Base-by-base conservation (phyloP, 1,140 invertebrate species). In the Arctopsyche grandis region DNA sequence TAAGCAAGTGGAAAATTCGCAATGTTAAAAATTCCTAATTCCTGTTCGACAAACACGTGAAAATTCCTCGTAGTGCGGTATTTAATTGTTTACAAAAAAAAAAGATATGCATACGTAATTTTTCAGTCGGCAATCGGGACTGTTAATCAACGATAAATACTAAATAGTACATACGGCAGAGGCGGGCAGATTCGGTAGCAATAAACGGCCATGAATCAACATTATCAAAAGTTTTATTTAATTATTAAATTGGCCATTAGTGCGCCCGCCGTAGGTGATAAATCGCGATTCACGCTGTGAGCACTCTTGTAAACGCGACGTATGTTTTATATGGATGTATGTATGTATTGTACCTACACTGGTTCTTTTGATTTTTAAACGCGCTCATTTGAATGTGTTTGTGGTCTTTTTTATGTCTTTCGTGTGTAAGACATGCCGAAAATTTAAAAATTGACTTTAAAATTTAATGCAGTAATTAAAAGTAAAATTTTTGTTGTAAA, bases 241-340 rank as follows among this genome's bases (percentile, higher is more conserved):
- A 66, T 66, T 66, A 66, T 66, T 24, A 66, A 66, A 26, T 66
- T 66, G 63, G 63, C 63, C 63, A 66, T 66, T 66, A 66, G 63
- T 66, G 63, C 63, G 63, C 63, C 63, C 19, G 63, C 63, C 22
- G 48, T 26, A 26, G 63, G 63, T 66, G 63, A 66, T 66, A 66
- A 66, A 66, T 66, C 63, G 63, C 63, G 63, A 66, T 66, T 66
- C 63, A 66, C 63, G 63, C 63, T 66, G 63, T 26, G 63, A 66
- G 24, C n/a, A 4, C 58, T 60, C 14, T 21, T 21, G 19, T 60
- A 22, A 52, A 52, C 1, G 3, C 12, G 12, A 52, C 48, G 16
- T 22, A 10, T 22, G 48, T 52, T 3, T 52, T 52, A 22, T 66
- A 26, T 0, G 14, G 9, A 12, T 19, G 58, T 60, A 19, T 60